Evolutionary conservation across 2,888 invertebrate species (phyloP), one percentile per base, ranked within the genome.

Genomic region (Allacma fusca): DNA sequence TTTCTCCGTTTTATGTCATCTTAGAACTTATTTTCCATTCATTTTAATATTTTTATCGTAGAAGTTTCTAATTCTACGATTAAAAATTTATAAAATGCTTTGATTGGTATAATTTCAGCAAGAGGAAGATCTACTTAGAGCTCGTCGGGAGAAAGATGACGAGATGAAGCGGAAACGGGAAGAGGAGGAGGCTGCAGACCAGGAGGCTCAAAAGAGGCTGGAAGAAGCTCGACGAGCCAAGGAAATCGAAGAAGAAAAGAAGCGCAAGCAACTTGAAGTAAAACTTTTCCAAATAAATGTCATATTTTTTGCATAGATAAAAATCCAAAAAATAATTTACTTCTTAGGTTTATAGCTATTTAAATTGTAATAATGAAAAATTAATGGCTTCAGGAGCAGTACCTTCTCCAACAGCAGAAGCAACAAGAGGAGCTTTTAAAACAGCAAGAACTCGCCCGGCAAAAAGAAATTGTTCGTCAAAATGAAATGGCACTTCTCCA

Each of bases 141-240:
- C 80, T 9, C 78, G 81, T 26, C 77, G 81, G 43, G 81, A 84
- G 85, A 87, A 81, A 43, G 84, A 84, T 80, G 87, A 86, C 77
- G 90, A 90, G 81, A 87, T 87, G n/a, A 89, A 89, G 79, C 86
- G 86, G 59, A 88, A 87, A 82, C 89, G 88, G 78, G 89, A 89
- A 78, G 89, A 90, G 77, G 87, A 87, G 83, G 78, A 70, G 28
- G 57, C 68, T 19, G 64, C 72, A 1, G 57, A 75, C 23, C 65
- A 65, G 43, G 64, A 77, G 43, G 69, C 57, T 24, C 76, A 81
- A 57, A 79, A 81, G 69, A 75, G 82, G 64, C 75, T 79, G 5
- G 83, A 82, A 65, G 79, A 70, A 43, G 71, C 62, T 24, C 26
- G 70, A 57, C 24, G 76, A 26, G 24, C 24, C 5, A 75, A 75